A percentile compares a stretch with the other conserved stretches of the same genome.
Conservation (phyloP, 2,797 vertebrate species). For the Florisuga fusca region DNA sequence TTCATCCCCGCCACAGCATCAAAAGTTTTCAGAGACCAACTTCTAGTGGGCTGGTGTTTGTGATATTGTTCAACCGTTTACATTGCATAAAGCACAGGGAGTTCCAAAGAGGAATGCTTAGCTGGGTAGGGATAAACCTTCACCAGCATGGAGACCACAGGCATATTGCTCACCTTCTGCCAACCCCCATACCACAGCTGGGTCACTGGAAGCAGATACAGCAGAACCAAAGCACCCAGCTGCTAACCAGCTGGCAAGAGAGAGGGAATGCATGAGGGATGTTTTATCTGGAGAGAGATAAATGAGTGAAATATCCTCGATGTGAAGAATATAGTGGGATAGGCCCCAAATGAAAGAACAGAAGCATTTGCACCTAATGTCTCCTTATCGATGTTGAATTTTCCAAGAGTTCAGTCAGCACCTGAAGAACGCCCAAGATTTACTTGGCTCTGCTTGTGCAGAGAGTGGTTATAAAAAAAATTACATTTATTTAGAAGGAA, state of each 20-base stretch:
- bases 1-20: background rate
- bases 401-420: background rate
- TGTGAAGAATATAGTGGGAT: background rate
- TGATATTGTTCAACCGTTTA: background rate
- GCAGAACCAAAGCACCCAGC: background rate
- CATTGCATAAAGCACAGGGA: background rate
- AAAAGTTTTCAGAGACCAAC: background rate
- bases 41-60: background rate
- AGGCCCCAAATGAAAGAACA: background rate
- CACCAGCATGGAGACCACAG: too few species aligned
- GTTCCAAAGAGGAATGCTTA: background rate
- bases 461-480: background rate
- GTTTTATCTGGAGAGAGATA: background rate
- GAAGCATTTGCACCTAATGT: background rate
- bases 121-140: background rate
- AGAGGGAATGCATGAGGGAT: background rate
- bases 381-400: background rate
- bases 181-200: rapidly evolving
- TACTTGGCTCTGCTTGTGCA: background rate
- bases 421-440: background rate
- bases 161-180: background rate
- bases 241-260: background rate
- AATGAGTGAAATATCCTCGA: background rate
- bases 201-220: background rate
- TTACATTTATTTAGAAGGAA: background rate